phyloP scores from a whole-genome alignment of 2,797 vertebrate genomes.

The Phyllotis vaccarum region DNA sequence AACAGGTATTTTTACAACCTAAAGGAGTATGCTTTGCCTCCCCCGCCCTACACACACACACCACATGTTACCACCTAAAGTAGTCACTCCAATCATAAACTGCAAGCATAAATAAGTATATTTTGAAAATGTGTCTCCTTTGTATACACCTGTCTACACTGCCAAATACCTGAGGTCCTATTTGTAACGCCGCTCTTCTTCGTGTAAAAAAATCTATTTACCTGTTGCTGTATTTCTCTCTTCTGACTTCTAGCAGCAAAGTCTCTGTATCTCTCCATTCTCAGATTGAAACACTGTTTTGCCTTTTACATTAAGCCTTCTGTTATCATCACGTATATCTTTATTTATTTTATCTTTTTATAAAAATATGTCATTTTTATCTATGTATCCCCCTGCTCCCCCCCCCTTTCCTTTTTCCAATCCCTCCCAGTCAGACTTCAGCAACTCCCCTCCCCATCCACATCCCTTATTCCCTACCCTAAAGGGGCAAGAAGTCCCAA shows the following conservation, averaged over 20 bases:
- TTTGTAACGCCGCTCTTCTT: neutral
- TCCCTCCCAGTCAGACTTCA: too few species aligned
- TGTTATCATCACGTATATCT: neutral
- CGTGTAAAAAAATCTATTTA: too few species aligned
- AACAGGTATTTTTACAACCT: neutral
- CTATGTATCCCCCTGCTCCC: too few species aligned
- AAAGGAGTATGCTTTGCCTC: neutral
- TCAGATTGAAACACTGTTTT: neutral
- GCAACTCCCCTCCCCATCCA: too few species aligned
- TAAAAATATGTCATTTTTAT: too few species aligned
- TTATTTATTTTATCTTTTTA: too few species aligned
- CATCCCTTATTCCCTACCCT: too few species aligned
- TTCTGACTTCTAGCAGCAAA: neutral
- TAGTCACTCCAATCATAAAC: neutral
- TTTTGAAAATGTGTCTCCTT: neutral
- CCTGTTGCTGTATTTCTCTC: accelerated
- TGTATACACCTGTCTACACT: neutral
- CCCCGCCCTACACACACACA: too few species aligned
- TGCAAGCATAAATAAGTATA: neutral
- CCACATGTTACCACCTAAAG: neutral
- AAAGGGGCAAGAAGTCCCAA: too few species aligned
- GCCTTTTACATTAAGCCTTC: neutral
- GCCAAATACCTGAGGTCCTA: accelerated
- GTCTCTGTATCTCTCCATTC: accelerated
- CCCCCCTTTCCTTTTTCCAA: too few species aligned